Percentiles rank a stretch among this genome's conserved stretches.
Evolutionary conservation across 2,113 vertebrate species (phyloP).

Genomic region (Plectropomus leopardus): DNA sequence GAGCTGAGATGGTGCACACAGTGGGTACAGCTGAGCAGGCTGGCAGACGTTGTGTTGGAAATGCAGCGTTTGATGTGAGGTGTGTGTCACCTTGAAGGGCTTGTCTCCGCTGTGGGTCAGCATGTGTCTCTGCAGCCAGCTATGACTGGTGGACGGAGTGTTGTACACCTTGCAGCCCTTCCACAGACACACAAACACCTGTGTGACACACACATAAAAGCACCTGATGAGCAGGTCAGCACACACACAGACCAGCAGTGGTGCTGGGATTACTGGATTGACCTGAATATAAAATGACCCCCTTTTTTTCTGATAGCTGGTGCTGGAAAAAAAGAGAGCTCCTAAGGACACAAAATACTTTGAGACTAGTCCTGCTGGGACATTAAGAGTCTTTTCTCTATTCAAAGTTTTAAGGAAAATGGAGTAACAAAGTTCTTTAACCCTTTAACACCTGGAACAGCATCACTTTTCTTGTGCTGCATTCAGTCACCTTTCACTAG

Average conservation of each 20-base stretch:
- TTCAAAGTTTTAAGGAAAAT: no score
- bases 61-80: not conserved
- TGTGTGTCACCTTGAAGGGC: conserved; percentile 92
- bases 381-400: no score
- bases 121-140: conserved; percentile 99
- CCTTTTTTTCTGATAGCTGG: not conserved
- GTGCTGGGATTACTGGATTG: not conserved
- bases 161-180: conserved; percentile 99
- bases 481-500: no score
- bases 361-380: not conserved
- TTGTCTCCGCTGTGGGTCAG: conserved; percentile 98
- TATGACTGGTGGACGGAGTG: conserved; percentile 98
- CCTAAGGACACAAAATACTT: not conserved
- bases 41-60: no score
- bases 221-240: not conserved
- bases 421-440: no score
- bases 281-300: not conserved
- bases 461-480: no score
- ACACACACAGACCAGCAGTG: not conserved
- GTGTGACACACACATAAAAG: conserved; percentile 35
- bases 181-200: conserved; percentile 99
- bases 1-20: no score
- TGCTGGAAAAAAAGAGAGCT: not conserved
- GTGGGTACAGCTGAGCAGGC: not conserved
- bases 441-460: no score